A percentile compares a stretch with the other conserved stretches of the same genome.
Conservation (phyloP, 2,888 invertebrate species). For the Esperia sulphurella region DNA sequence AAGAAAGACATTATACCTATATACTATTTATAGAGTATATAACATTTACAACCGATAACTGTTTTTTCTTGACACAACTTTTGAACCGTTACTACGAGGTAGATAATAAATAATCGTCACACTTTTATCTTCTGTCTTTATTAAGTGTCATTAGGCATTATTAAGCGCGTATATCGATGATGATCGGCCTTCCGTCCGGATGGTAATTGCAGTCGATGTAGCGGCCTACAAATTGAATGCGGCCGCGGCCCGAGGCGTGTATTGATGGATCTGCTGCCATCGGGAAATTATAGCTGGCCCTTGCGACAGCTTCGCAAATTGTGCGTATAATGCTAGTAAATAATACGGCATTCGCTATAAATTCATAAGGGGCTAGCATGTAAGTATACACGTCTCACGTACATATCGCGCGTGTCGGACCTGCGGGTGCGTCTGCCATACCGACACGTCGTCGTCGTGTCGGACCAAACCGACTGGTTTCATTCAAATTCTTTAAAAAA, state of each 20-base stretch:
- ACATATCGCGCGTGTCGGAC: constrained; percentile 19
- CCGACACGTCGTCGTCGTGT: constrained; percentile 4
- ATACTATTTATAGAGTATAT: too few relatives aligned
- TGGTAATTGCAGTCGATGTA: constrained; percentile 72
- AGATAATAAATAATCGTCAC: constrained; percentile 67
- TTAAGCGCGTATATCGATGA: constrained; percentile 74
- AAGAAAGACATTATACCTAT: too few relatives aligned
- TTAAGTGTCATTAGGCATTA: constrained; percentile 78
- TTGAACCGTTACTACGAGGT: constrained; percentile 39
- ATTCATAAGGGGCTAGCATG: constrained; percentile 59
- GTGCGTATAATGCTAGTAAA: constrained; percentile 78
- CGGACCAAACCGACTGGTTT: too few relatives aligned
- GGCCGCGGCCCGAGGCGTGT: constrained; percentile 69
- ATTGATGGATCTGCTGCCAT: constrained; percentile 78
- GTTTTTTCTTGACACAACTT: constrained; percentile 8
- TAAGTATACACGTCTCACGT: constrained; percentile 42
- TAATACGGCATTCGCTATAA: constrained; percentile 68
- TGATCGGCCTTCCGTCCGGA: constrained; percentile 73
- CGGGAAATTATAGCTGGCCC: constrained; percentile 72
- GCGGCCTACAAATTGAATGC: constrained; percentile 78
- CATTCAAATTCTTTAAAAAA: too few relatives aligned
- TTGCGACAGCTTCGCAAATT: constrained; percentile 79
- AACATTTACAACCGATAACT: neutral
- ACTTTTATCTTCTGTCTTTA: constrained; percentile 75
- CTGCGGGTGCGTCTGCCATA: too few relatives aligned